Evolutionary conservation across 2,888 invertebrate species (phyloP), one percentile per base, ranked within the genome.

Genomic region (Furcula furcula): DNA sequence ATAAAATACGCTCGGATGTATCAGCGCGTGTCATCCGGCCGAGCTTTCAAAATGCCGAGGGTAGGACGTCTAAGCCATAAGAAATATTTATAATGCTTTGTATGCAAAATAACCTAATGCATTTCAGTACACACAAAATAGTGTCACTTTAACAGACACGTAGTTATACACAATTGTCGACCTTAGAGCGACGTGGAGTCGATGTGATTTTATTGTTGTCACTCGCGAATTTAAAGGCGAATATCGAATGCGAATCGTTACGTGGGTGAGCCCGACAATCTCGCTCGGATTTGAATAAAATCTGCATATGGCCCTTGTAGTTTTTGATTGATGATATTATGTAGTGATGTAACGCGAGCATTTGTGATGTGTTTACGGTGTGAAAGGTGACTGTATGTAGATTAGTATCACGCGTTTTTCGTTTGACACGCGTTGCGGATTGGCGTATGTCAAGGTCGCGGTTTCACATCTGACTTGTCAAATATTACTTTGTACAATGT

Each of bases 11-110:
- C 57, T 71, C 55, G 61, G 69, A 76, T 72, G 71, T 73, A 75
- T 78, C 77, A 75, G 75, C 72, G 74, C 75, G 78, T 78, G 83
- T 82, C 83, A 79, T 84, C 83, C 74, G 66, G 48, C 57, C 31
- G 51, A 65, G 73, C 74, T 82, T 84, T 83, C 77, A 78, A 83
- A 82, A 76, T 67, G 55, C 55, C 57, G 67, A 65, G 65, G 66
- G 64, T 67, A 65, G 64, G 62, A 65, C 62, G 69, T 71, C 73
- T 73, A 60, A 75, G 68, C 73, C 73, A 74, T 75, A 75, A 73
- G 77, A 74, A 79, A 85, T 85, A 85, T 87, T 86, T 87, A 86
- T 87, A 85, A 80, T 65, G 73, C 86, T 88, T 88, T 88, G 87
- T 88, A 88, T 88, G 87, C 86, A 83, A 88, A 87, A 78, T 73